Base-by-base conservation (phyloP, 2,888 invertebrate species). In the Corythucha ciliata region DNA sequence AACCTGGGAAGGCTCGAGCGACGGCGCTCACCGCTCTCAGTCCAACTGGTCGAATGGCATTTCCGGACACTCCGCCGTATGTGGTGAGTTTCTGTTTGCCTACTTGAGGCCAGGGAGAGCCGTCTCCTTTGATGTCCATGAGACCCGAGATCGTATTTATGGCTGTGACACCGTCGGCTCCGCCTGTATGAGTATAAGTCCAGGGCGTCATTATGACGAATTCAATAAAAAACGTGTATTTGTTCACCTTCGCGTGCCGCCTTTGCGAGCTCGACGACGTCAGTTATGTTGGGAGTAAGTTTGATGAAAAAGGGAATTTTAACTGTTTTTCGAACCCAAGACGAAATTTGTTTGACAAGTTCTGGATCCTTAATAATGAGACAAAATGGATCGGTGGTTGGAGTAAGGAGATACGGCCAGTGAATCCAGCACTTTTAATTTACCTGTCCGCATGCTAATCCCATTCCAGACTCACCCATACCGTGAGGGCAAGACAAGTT, bases 401-500 rank as follows among this genome's bases (percentile, higher is more conserved):
- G n/a, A 29, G 29, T 29, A 36, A 2, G 16, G 16, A 36, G 16
- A 36, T 10, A 36, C 16, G 16, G 8, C 8, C 16, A 36, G 14
- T 7, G 7, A 36, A 36, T 36, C 14, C 8, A 6, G 7, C 14
- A 41, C 14, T 10, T 20, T 55, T 45, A 48, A 40, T 40, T 52
- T 66, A 86, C 88, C 76, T 96, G 94, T 52, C 97, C 97, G 69
- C 97, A 97, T 39, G 97, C 97, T 46, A 98, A 72, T 0, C 97
- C 98, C 97, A 98, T 97, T 33, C 96, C 96, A 10, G 86, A 80
- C 67, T 96, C 96, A 2, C 93, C 94, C 94, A 98, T 97, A 5
- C 97, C 97, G 69, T 98, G 97, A 0, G 97, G 97, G 68, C 98
- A 97, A 0, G 94, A 96, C 45, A 98, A 70, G 72, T 98, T 98